These are phyloP conservation scores for Thalassarche chlororhynchos DNA, from an alignment of 2,113 vertebrate species.

Conservation along the genomic window DNA sequence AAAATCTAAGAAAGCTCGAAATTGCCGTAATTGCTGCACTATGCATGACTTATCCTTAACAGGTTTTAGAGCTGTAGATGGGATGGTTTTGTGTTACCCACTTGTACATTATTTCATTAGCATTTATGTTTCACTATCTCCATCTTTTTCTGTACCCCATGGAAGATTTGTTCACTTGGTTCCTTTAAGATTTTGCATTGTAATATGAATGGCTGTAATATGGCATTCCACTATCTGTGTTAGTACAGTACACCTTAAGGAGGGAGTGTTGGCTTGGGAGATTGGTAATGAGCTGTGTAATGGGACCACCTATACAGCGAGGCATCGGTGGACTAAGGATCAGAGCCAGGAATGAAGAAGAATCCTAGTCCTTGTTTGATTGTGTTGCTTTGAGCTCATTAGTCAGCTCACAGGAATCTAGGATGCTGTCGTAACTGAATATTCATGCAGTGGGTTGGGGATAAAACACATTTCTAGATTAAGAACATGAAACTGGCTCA, in stretches of 20 bases:
- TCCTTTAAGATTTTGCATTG: background rate
- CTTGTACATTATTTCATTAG: background rate
- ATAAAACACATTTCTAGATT: background rate
- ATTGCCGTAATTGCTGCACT: background rate
- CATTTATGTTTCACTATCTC: background rate
- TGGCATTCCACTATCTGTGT: background rate
- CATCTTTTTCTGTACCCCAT: background rate
- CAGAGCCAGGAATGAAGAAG: background rate
- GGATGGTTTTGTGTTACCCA: background rate
- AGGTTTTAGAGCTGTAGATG: background rate
- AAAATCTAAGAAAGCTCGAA: background rate
- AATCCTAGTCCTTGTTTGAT: background rate
- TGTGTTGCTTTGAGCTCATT: background rate
- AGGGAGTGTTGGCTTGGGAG: background rate
- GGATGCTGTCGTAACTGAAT: background rate
- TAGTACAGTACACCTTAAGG: background rate
- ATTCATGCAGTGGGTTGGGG: background rate
- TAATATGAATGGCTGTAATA: background rate
- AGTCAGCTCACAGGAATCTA: background rate
- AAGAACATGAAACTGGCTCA: background rate
- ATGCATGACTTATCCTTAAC: background rate
- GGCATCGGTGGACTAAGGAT: background rate
- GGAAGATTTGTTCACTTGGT: background rate
- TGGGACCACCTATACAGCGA: background rate
- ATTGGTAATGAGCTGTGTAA: background rate